phyloP scores from a whole-genome alignment of 2,888 invertebrate species.

The Mylabris sibirica region DNA sequence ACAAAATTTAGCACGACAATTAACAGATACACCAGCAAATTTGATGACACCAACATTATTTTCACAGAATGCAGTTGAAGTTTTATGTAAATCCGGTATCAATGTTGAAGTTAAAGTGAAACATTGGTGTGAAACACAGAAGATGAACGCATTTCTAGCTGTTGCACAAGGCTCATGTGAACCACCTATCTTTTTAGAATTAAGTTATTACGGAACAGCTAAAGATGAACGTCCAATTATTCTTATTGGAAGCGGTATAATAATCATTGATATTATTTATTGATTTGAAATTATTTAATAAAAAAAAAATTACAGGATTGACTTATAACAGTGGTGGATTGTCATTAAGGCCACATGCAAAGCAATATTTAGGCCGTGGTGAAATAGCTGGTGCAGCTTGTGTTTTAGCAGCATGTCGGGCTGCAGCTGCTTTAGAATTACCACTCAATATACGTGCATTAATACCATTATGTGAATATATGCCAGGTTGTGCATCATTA shows the following conservation, averaged over 20 bases:
- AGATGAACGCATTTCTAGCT: conserved; percentile 82
- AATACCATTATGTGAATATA: conserved; percentile 81
- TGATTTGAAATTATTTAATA: too few relatives aligned
- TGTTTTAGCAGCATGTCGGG: conserved; percentile 74
- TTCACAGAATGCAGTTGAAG: conserved; percentile 72
- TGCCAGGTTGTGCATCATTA: conserved; percentile 80
- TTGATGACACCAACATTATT: conserved; percentile 80
- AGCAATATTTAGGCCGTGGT: conserved; percentile 76
- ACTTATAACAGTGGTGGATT: conserved; percentile 75
- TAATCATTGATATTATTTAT: conserved; percentile 62
- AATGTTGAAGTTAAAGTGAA: conserved; percentile 72
- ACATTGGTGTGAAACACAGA: conserved; percentile 79
- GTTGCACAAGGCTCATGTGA: conserved; percentile 80
- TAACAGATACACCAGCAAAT: conserved; percentile 85
- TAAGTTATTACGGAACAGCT: conserved; percentile 73
- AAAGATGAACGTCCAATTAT: conserved; percentile 72
- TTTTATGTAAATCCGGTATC: conserved; percentile 65
- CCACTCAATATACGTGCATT: conserved; percentile 78
- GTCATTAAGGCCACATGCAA: conserved; percentile 70
- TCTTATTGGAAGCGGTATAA: conserved; percentile 69
- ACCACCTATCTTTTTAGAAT: conserved; percentile 80
- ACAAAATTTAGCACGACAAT: conserved; percentile 78
- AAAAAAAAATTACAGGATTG: conserved; percentile 26
- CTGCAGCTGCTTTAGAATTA: conserved; percentile 73
- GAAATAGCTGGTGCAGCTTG: conserved; percentile 90